Percentiles rank a stretch among this genome's conserved stretches.
phyloP scores from a whole-genome alignment of 2,888 invertebrate genomes.

The Stramonita haemastoma region DNA sequence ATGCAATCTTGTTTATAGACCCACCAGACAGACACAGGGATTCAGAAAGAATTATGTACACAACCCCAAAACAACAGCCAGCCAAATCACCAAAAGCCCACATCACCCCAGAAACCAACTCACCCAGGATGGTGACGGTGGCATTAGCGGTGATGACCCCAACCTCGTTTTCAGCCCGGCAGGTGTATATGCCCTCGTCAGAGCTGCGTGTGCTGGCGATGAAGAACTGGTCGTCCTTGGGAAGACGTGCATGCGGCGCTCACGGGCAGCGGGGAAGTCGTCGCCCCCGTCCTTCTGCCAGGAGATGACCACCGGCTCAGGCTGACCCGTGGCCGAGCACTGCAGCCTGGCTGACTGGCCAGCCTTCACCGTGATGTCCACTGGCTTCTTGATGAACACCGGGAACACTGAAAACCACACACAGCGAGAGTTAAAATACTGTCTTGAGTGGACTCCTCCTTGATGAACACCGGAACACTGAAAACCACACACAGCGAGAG shows the following conservation, averaged over 20 bases:
- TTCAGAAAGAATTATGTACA: no score
- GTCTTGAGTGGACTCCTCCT: no score
- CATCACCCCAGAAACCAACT: slow-evolving; percentile 47
- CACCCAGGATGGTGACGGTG: slow-evolving; percentile 86
- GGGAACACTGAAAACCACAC: slow-evolving; percentile 85
- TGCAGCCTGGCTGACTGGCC: slow-evolving; percentile 92
- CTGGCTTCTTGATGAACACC: slow-evolving; percentile 89
- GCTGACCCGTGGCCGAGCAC: slow-evolving; percentile 93
- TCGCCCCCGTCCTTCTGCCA: slow-evolving; percentile 79
- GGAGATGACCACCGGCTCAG: slow-evolving; percentile 82
- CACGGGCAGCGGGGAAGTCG: slow-evolving; percentile 92
- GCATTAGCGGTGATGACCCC: slow-evolving; percentile 92
- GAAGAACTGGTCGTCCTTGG: slow-evolving; percentile 92
- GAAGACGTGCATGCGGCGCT: slow-evolving; percentile 94
- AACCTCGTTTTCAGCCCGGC: slow-evolving; percentile 93
- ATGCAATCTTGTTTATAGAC: not conserved
- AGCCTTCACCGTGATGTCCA: slow-evolving; percentile 89
- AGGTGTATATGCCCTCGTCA: slow-evolving; percentile 95
- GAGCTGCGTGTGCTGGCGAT: slow-evolving; percentile 92
- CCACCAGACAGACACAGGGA: no score
- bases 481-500: no score
- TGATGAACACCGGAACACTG: no score
- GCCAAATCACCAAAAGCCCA: no score
- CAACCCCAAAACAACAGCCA: no score
- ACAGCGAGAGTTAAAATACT: not conserved